Evolutionary conservation across 2,113 vertebrate species (phyloP), one percentile per base, ranked within the genome.

Genomic region (Strix aluco): DNA sequence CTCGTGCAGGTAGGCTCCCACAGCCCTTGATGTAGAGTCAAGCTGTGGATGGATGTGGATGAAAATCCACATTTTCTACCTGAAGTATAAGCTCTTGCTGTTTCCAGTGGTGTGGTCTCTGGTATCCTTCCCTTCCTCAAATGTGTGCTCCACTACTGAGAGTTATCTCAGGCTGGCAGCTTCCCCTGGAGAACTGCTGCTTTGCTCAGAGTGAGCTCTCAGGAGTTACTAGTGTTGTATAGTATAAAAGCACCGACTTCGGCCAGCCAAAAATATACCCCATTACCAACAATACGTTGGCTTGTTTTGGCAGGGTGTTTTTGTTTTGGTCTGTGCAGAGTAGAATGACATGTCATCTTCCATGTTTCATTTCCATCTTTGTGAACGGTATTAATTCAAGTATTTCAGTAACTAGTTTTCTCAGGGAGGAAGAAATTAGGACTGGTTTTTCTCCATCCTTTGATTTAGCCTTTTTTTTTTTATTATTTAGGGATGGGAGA

Each of bases 61-160:
- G 44, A 46, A 46, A 94, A 46, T 2, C 2, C 10, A 3, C 0
- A 0, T 75, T 81, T 47, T 72, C 32, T 52, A 15, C 26, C 6
- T 38, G 42, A 67, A n/a, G 47, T 51, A 29, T 13, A 67, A 63
- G n/a, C 7, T 54, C 17, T 51, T 1, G 0, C 19, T 42, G 0
- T 42, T 87, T 81, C 59, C 17, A 30, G 0, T 42, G 42, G 6
- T 61, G 22, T 44, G 15, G 26, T 34, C 36, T 7, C 46, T 62
- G 46, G 9, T 57, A 36, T 29, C 13, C 26, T 46, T 77, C 18
- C 5, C 11, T 73, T 77, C 38, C 63, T 71, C 55, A 51, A 7
- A 19, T 1, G 0, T 34, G 6, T 52, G 11, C 67, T 86, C 44
- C 6, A 1, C 17, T 47, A 23, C 22, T 54, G 82, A 13, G 8